Percentiles rank a stretch among this genome's conserved stretches.
Conservation (phyloP, 2,888 invertebrate genomes). For the Tetragonula carbonaria region DNA sequence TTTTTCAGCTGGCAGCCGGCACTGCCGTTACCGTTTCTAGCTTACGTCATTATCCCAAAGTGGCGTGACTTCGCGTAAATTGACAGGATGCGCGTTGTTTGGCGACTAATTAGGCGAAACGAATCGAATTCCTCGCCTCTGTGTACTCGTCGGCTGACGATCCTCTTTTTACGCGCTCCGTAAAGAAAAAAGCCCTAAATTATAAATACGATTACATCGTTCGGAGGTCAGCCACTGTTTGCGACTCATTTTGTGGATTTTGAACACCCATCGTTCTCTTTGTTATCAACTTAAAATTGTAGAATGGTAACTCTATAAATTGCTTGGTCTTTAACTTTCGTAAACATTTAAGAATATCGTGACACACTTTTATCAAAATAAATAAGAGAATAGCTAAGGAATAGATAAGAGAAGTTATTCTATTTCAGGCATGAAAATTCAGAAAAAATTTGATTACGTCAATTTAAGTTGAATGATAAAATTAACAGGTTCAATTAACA, state of each 20-base stretch:
- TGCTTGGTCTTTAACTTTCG: too few relatives aligned
- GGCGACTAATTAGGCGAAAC: conserved; percentile 53
- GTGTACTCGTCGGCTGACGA: conserved; percentile 12
- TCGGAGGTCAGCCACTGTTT: not conserved
- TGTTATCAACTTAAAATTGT: not conserved
- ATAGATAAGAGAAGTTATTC: too few relatives aligned
- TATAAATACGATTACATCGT: not conserved
- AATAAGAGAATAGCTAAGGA: too few relatives aligned
- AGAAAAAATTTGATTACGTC: too few relatives aligned
- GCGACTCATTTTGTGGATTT: too few relatives aligned
- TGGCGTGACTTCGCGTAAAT: conserved; percentile 52
- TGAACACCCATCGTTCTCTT: too few relatives aligned
- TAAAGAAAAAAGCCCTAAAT: not conserved
- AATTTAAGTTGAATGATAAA: too few relatives aligned
- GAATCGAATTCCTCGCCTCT: conserved; percentile 36
- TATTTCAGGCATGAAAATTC: too few relatives aligned
- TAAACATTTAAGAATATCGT: too few relatives aligned
- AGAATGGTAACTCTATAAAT: too few relatives aligned
- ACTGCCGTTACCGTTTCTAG: not conserved
- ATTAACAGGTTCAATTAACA: too few relatives aligned
- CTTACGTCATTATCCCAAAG: conserved; percentile 41
- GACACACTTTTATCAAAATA: too few relatives aligned
- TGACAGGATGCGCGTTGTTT: conserved; percentile 46
- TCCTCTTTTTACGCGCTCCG: conserved; percentile 6
- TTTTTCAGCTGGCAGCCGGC: not conserved